Evolutionary conservation across 2,888 invertebrate species (phyloP).

Genomic region (Allolobophora icterica): DNA sequence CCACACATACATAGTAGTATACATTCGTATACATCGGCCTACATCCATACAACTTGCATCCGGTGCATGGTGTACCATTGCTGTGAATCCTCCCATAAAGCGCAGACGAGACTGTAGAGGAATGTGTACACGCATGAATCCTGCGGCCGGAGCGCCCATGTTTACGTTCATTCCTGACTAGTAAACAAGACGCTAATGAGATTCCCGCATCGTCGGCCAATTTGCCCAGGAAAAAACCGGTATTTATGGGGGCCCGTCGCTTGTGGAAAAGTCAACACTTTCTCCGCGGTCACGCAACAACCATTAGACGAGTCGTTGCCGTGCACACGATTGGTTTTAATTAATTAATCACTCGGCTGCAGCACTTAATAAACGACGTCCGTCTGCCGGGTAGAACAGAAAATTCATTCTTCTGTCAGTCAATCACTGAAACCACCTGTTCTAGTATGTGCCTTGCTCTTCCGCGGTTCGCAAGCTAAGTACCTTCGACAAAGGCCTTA

Average conservation of each 20-base stretch:
- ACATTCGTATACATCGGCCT: not conserved
- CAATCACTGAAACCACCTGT: not conserved
- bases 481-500: no score
- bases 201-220: not conserved
- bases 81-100: no score
- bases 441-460: no score
- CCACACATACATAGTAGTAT: not conserved
- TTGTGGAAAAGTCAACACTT: not conserved
- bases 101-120: not conserved
- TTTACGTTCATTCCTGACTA: not conserved
- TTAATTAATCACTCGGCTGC: no score
- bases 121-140: not conserved
- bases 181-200: not conserved
- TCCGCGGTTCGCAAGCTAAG: no score
- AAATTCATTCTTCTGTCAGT: no score
- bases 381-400: no score
- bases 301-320: not conserved
- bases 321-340: not conserved
- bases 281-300: not conserved
- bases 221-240: not conserved
- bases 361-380: no score
- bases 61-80: no score
- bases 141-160: not conserved
- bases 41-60: not conserved
- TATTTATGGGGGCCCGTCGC: not conserved